Base-by-base conservation (phyloP, 2,888 invertebrate species). In the Pseudococcus longispinus region DNA sequence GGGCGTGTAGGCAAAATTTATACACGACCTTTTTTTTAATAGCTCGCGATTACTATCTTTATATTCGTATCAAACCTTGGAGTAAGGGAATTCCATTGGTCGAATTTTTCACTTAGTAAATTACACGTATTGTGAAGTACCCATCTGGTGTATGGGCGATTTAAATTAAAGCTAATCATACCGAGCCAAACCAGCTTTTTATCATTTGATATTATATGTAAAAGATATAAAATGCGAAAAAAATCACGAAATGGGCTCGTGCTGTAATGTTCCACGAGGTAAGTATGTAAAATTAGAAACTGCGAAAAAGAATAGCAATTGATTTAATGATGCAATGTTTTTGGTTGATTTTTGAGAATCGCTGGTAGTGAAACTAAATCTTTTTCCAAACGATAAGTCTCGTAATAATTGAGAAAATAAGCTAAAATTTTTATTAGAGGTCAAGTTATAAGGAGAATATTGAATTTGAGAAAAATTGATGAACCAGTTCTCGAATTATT, bases 21-120 rank as follows among this genome's bases (percentile, higher is more conserved):
- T 29, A 70, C 70, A 32, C 70, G 70, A 70, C 70, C 70, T 70
- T 70, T 70, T 70, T 70, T 70, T 70, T 29, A 26, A 70, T 29
- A 29, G 29, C 70, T 29, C 70, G 29, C n/a, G 70, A 70, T 70
- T 29, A 29, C 29, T 70, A 70, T 60, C 60, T 60, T 60, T 60
- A 5, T 60, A 55, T n/a, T 2, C 13, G 20, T 60, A 60, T 23
- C 23, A 60, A 60, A 23, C 60, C 15, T 60, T 60, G 9, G 60
- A 23, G 23, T 23, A 23, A 23, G 20, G 60, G 60, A 23, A 60
- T 60, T 20, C 11, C 60, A 60, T 60, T 60, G 60, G 60, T 60
- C 13, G 20, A 60, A 60, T 23, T 60, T 55, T 60, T 60, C 60
- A 60, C 60, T 60, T 60, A 23, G 60, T 60, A 60, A 60, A 60